phyloP scores from a whole-genome alignment of 2,888 invertebrate species.

The Eupithecia abbreviata region DNA sequence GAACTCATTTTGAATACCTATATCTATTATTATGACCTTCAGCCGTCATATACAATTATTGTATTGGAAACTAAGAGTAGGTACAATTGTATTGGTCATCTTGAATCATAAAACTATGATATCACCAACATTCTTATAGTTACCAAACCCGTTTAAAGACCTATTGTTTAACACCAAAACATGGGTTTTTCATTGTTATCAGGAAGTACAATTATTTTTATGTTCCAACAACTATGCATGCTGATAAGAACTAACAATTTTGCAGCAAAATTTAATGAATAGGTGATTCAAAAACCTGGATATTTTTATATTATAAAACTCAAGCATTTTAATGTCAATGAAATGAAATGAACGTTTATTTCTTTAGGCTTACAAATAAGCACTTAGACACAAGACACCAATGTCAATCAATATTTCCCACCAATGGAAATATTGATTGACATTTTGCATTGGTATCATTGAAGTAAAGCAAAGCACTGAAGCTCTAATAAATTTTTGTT shows the following conservation, averaged over 20 bases:
- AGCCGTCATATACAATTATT: neutral
- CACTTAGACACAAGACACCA: no score
- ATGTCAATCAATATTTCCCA: no score
- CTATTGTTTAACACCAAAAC: neutral
- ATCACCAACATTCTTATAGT: neutral
- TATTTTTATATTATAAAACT: no score
- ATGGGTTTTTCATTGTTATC: conserved; percentile 21
- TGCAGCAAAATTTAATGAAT: conserved; percentile 9
- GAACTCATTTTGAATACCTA: neutral
- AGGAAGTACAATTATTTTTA: conserved; percentile 17
- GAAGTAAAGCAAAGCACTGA: no score
- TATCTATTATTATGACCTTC: neutral
- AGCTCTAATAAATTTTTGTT: no score
- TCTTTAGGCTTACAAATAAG: no score
- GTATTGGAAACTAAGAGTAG: neutral
- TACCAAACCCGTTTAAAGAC: neutral
- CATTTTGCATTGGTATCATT: no score
- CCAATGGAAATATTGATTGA: no score
- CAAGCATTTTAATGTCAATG: neutral
- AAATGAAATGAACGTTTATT: no score
- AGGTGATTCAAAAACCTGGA: neutral
- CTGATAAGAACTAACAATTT: conserved; percentile 33
- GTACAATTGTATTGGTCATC: neutral
- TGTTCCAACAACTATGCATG: conserved; percentile 23
- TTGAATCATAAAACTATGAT: neutral